Conservation (phyloP, 1,140 invertebrate species). For the Sinonovacula constricta region DNA sequence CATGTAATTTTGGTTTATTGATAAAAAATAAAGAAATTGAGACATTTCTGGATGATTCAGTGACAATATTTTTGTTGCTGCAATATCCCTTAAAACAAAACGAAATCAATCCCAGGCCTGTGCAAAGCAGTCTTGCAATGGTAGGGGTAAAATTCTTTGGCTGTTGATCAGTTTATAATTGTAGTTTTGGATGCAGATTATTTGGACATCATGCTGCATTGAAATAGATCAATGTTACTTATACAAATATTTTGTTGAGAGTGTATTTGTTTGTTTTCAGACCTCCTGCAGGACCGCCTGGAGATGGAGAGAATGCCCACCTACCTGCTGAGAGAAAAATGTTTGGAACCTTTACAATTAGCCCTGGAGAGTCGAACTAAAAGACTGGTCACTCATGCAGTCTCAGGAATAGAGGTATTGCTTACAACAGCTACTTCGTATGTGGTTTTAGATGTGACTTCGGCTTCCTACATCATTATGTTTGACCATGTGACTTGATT, state of each 20-base stretch:
- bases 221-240: background rate
- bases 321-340: constrained; percentile 88
- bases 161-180: too few species aligned
- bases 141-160: too few species aligned
- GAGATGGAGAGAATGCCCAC: constrained; percentile 87
- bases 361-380: constrained; percentile 92
- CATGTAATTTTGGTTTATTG: too few species aligned
- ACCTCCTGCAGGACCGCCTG: constrained; percentile 89
- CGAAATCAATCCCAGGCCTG: too few species aligned
- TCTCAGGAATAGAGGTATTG: constrained; percentile 86
- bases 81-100: too few species aligned
- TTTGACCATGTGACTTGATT: background rate
- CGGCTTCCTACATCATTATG: background rate
- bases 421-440: background rate
- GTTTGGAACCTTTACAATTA: constrained; percentile 89
- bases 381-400: constrained; percentile 88
- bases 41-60: too few species aligned
- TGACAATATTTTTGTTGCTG: too few species aligned
- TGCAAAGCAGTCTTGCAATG: too few species aligned
- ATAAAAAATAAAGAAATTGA: too few species aligned
- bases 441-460: background rate
- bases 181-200: too few species aligned
- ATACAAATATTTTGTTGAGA: background rate
- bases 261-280: constrained; percentile 79
- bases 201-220: too few species aligned